Conservation (phyloP, 2,797 vertebrate species). For the Takifugu ocellatus region DNA sequence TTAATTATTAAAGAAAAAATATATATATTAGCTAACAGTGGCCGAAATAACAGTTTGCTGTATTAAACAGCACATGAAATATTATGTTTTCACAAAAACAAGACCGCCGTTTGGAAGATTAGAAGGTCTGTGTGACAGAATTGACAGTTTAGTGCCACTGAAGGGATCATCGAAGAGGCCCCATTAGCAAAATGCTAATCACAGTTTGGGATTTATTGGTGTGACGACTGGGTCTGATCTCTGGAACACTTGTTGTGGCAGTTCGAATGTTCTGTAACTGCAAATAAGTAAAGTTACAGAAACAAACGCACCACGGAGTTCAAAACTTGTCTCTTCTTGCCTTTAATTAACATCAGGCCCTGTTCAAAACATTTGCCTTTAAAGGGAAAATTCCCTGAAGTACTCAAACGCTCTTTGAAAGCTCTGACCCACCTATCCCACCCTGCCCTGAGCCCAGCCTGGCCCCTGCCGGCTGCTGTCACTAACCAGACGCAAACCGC, state of each 20-base stretch:
- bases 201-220: too few relatives aligned
- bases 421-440: constrained; percentile 59
- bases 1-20: too few relatives aligned
- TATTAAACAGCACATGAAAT: too few relatives aligned
- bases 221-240: not conserved
- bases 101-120: too few relatives aligned
- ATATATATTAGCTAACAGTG: not conserved
- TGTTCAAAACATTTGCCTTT: constrained; percentile 24
- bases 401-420: constrained; percentile 23
- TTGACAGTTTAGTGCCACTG: too few relatives aligned
- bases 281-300: constrained; percentile 4
- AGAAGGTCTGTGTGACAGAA: too few relatives aligned
- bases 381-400: constrained; percentile 35
- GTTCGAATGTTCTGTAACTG: constrained; percentile 1
- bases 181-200: too few relatives aligned
- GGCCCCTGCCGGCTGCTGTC: constrained; percentile 76
- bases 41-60: not conserved
- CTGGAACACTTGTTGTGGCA: constrained; percentile 9
- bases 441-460: constrained; percentile 85
- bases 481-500: constrained; percentile 34
- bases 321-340: constrained; percentile 13
- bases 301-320: constrained; percentile 7
- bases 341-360: constrained; percentile 22
- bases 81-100: too few relatives aligned
- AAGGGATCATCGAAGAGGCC: too few relatives aligned